Evolutionary conservation across 2,888 invertebrate genomes (phyloP).

Genomic region (Dilophus febrilis): DNA sequence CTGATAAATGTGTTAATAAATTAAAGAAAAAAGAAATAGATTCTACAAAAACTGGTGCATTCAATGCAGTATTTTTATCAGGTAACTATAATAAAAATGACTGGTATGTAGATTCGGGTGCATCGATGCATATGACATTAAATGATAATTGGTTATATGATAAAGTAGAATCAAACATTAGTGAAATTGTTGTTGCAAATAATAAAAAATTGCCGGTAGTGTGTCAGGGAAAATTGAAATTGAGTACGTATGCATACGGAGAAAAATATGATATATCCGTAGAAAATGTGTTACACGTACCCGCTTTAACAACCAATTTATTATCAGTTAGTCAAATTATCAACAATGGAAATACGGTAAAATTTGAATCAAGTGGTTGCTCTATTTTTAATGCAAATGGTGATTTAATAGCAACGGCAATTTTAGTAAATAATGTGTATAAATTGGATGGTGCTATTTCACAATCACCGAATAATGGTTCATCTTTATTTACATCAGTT

Average conservation of each 20-base stretch:
- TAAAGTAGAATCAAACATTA: conserved; percentile 8
- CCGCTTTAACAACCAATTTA: no score
- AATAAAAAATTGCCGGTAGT: no score
- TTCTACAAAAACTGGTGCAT: background rate
- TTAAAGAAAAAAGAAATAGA: background rate
- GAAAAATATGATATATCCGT: no score
- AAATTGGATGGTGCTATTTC: background rate
- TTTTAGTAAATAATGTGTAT: conserved; percentile 8
- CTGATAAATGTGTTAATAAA: no score
- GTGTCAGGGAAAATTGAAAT: no score
- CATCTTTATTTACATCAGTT: no score
- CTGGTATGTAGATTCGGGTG: conserved; percentile 22
- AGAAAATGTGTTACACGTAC: no score
- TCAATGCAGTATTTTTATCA: background rate
- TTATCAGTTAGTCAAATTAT: no score
- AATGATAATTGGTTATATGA: conserved; percentile 8
- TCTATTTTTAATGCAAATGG: conserved; percentile 8
- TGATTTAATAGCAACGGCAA: conserved; percentile 9
- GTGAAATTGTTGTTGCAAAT: no score
- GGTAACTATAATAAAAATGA: background rate
- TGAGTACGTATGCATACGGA: no score
- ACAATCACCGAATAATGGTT: background rate
- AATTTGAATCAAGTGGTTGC: conserved; percentile 11
- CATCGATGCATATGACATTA: conserved; percentile 15
- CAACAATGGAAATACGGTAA: conserved; percentile 10